Conservation (phyloP, 2,888 invertebrate species). For the Byasa hedistus region DNA sequence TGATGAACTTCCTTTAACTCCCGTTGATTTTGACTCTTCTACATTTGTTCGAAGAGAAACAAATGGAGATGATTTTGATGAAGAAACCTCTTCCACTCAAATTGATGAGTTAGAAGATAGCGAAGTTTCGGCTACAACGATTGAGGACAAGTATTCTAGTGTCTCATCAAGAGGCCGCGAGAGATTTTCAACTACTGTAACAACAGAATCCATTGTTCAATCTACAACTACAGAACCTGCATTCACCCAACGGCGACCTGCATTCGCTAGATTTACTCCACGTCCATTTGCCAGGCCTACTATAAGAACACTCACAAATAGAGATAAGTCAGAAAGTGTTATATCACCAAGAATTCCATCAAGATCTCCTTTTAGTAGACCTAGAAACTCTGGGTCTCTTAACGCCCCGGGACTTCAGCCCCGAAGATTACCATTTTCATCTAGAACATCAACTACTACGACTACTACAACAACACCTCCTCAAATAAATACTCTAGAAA, state of each 20-base stretch:
- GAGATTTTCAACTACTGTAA: slow-evolving; percentile 55
- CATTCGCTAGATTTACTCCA: slow-evolving; percentile 67
- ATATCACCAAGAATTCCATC: slow-evolving; percentile 43
- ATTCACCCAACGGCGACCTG: slow-evolving; percentile 51
- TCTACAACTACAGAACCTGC: slow-evolving; percentile 44
- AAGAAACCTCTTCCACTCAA: slow-evolving; percentile 47
- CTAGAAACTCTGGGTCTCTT: slow-evolving; percentile 42
- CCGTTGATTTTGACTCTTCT: slow-evolving; percentile 64
- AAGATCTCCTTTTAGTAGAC: slow-evolving; percentile 57
- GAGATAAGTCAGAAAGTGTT: slow-evolving; percentile 35
- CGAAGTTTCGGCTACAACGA: slow-evolving; percentile 66
- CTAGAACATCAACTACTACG: slow-evolving; percentile 49
- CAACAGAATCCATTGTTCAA: slow-evolving; percentile 48
- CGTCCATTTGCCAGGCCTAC: slow-evolving; percentile 62
- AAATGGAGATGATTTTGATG: slow-evolving; percentile 40
- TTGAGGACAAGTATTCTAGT: slow-evolving; percentile 58
- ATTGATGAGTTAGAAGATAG: slow-evolving; percentile 57
- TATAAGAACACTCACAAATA: slow-evolving; percentile 13
- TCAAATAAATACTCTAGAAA: slow-evolving; percentile 41
- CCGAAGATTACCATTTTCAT: slow-evolving; percentile 57
- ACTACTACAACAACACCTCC: slow-evolving; percentile 51
- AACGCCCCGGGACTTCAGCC: slow-evolving; percentile 44
- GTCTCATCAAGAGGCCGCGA: slow-evolving; percentile 61
- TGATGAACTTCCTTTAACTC: slow-evolving; percentile 77
- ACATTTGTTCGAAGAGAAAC: slow-evolving; percentile 51